These are phyloP conservation scores for Champsocephalus esox DNA, from an alignment of 2,797 vertebrate species.

Conservation along the genomic window DNA sequence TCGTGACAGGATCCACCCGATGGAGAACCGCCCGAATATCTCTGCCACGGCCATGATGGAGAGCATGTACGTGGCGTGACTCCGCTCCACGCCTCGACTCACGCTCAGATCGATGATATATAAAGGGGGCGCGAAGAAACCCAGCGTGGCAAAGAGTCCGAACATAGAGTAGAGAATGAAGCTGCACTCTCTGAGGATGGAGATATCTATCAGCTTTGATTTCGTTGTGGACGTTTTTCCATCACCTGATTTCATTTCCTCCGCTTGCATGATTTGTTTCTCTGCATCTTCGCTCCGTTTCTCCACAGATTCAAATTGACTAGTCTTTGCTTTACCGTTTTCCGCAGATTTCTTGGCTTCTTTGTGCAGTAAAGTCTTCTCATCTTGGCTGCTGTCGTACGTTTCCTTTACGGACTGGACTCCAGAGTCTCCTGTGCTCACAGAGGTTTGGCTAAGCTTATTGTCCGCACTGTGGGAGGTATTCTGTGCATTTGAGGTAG, in stretches of 20 bases:
- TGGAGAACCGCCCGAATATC: conserved; percentile 89
- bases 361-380: conserved; percentile 51
- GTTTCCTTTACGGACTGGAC: conserved; percentile 83
- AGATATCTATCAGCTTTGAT: conserved; percentile 88
- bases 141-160: conserved; percentile 95
- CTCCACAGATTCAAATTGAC: conserved; percentile 2
- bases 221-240: conserved; percentile 42
- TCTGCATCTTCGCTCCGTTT: conserved; percentile 21
- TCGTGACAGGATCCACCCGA: conserved; percentile 89
- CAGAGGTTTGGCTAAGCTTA: conserved; percentile 88
- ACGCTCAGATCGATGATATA: conserved; percentile 94
- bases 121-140: conserved; percentile 94
- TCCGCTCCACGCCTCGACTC: conserved; percentile 87
- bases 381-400: conserved; percentile 23
- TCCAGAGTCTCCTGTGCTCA: conserved; percentile 90
- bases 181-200: conserved; percentile 88
- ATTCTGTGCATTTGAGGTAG: conserved; percentile 74
- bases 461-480: conserved; percentile 86
- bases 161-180: conserved; percentile 95
- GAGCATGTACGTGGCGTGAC: conserved; percentile 88
- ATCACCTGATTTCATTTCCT: conserved; percentile 14
- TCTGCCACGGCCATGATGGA: conserved; percentile 93
- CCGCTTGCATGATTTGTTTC: conserved; percentile 18
- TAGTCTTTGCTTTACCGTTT: not conserved
- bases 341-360: conserved; percentile 54